Base-by-base conservation (phyloP, 1,140 invertebrate genomes). In the Chrysopa pallens region DNA sequence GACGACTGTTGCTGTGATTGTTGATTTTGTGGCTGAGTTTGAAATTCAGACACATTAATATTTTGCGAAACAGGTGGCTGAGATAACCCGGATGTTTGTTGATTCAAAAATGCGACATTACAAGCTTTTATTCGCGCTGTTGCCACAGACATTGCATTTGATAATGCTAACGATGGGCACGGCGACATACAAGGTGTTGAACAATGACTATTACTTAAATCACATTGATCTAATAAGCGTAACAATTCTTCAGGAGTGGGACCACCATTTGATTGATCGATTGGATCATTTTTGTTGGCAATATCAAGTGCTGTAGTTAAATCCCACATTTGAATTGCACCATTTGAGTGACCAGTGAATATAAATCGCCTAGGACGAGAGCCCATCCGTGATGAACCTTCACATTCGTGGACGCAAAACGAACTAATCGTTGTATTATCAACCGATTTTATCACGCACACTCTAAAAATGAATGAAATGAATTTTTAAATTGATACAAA, bases 271-370 rank as follows among this genome's bases (percentile, higher is more conserved):
- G 63, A 63, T 52, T 68, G 70, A 36, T 66, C 66, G 36, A 40
- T 44, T 50, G 41, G 64, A 59, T 69, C 66, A 52, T 69, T 67
- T 68, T 84, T 77, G 52, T 74, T 64, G 54, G 76, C 68, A 42
- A 84, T 72, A 62, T 96, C 89, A 13, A 97, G 65, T 38, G 91
- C 92, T 8, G 90, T 96, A 4, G 90, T 95, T 29, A 98, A 68
- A 67, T 98, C 93, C 92, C 92, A 98, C 84, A 97, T 92, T 69
- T 96, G 92, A 51, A 96, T 84, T 40, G 84, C 82, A 38, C 94
- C 93, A 58, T 89, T 94, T 12, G 80, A 78, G 60, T 97, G 93
- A 6, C 93, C 94, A 12, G 92, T 95, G 50, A 98, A 84, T 51
- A 98, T 81, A 54, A 94, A 90, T 45, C 92, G 59, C 8, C 89